A percentile compares a stretch with the other conserved stretches of the same genome.
These are phyloP conservation scores for cattle (Bos taurus) DNA, from an alignment of 2,113 vertebrate species.

Conservation along the genomic window DNA sequence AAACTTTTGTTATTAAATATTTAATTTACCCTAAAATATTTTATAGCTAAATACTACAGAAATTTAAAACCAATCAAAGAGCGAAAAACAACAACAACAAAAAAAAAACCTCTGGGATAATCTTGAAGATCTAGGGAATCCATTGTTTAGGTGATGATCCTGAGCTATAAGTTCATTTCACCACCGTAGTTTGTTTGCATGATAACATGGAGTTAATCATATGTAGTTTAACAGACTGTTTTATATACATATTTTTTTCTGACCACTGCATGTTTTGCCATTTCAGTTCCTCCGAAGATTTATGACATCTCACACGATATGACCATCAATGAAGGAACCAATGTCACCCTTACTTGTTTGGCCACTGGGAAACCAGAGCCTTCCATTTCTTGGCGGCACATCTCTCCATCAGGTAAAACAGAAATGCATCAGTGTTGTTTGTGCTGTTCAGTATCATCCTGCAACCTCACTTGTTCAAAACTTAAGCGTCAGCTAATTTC, in stretches of 20 bases:
- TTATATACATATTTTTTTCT: not conserved
- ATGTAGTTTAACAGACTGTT: not conserved
- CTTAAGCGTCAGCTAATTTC: not conserved
- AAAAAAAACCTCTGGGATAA: not conserved
- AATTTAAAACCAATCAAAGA: not conserved
- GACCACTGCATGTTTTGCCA: constrained; percentile 42
- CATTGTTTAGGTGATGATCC: not conserved
- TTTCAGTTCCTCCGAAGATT: constrained; percentile 97
- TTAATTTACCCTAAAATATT: not conserved
- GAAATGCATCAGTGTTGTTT: accelerated
- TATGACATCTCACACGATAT: constrained; percentile 93
- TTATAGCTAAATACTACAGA: not conserved
- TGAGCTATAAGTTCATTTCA: not conserved
- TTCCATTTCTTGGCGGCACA: constrained; percentile 96
- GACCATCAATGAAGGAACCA: constrained; percentile 95
- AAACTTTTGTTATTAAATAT: not conserved
- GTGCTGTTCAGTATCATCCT: not conserved
- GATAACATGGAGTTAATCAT: not conserved
- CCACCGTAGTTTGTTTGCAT: not conserved
- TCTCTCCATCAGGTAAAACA: constrained; percentile 94
- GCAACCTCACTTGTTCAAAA: not conserved
- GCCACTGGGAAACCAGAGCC: constrained; percentile 97
- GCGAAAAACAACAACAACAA: accelerated
- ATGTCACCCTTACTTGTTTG: constrained; percentile 94
- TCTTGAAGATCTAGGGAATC: not conserved